These are phyloP conservation scores for Thaleichthys pacificus DNA, from an alignment of 2,797 vertebrate species.

Conservation along the genomic window DNA sequence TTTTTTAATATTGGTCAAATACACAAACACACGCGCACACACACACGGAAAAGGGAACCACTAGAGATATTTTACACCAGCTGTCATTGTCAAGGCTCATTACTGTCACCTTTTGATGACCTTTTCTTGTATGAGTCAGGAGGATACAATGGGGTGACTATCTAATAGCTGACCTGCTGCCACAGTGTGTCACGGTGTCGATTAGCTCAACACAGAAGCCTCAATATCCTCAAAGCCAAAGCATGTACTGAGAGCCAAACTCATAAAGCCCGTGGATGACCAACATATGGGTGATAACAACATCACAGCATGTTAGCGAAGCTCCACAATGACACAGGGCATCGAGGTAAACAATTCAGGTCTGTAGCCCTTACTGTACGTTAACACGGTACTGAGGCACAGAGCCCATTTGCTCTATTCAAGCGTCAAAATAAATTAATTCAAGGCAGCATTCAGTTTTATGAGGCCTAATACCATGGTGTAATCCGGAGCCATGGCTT, in stretches of 20 bases:
- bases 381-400: constrained; percentile 9
- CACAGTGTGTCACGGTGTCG: background rate
- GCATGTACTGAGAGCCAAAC: too few relatives aligned
- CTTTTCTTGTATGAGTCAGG: background rate
- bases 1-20: too few relatives aligned
- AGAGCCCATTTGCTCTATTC: constrained; percentile 29
- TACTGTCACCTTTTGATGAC: background rate
- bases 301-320: background rate
- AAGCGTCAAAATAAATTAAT: constrained; percentile 38
- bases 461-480: constrained; percentile 63
- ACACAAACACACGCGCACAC: too few relatives aligned
- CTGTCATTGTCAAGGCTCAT: background rate
- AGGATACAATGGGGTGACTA: background rate
- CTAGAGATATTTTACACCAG: background rate
- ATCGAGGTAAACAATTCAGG: background rate
- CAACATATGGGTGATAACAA: background rate
- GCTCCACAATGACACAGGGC: background rate
- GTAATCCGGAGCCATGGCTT: constrained; percentile 66
- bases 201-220: constrained; percentile 1
- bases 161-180: background rate
- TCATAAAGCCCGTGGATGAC: background rate
- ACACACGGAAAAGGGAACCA: background rate
- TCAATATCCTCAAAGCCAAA: background rate
- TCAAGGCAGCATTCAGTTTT: constrained; percentile 61
- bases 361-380: constrained; percentile 6